Conservation (phyloP, 2,113 vertebrate species). For the Sinosuthora webbiana region DNA sequence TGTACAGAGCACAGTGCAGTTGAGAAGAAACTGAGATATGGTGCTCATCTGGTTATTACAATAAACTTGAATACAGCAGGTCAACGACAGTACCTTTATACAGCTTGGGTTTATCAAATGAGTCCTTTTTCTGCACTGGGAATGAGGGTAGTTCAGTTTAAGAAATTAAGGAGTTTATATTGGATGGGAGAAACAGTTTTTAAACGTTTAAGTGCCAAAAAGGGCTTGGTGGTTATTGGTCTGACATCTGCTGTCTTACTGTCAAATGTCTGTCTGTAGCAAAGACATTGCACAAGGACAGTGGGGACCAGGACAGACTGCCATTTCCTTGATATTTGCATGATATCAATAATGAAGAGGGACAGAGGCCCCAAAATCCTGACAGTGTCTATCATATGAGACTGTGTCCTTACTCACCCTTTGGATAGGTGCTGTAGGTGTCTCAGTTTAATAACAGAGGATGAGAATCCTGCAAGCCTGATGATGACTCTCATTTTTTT, state of each 20-base stretch:
- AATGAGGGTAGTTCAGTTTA: not conserved
- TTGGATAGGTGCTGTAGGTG: not conserved
- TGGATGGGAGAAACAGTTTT: not conserved
- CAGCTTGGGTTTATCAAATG: not conserved
- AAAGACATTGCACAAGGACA: not conserved
- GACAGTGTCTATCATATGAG: not conserved
- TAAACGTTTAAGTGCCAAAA: not conserved
- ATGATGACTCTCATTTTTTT: not conserved
- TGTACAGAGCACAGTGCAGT: not conserved
- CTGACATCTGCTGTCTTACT: not conserved
- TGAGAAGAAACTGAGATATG: not conserved
- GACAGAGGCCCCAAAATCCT: not conserved
- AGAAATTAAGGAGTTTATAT: not conserved
- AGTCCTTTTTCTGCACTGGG: not conserved
- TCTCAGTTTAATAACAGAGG: not conserved
- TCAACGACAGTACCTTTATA: fast-evolving
- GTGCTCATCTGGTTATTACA: not conserved
- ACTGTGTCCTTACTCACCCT: not conserved
- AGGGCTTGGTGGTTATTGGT: not conserved
- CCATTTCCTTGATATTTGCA: not conserved
- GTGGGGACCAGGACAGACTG: not conserved
- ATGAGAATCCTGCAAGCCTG: not conserved
- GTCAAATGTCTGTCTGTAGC: not conserved
- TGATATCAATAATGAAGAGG: not conserved
- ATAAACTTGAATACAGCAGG: not conserved